Percentiles rank a stretch among this genome's conserved stretches.
Conservation (phyloP, 2,888 invertebrate genomes). For the Micropterix aruncella region DNA sequence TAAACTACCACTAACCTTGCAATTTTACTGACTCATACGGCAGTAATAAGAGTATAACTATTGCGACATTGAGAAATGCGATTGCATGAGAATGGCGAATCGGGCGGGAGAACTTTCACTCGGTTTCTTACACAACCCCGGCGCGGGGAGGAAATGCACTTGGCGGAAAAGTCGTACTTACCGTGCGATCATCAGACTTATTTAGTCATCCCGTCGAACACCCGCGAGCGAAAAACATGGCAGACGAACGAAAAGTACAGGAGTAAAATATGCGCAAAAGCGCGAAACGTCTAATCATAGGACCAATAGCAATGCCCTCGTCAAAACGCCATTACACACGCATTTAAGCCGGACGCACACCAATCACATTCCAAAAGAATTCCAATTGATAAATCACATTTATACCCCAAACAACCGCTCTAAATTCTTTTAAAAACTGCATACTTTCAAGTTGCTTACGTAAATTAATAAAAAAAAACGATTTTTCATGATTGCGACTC, state of each 20-base stretch:
- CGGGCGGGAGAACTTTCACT: slow-evolving; percentile 41
- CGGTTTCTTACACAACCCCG: slow-evolving; percentile 22
- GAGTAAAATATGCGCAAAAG: slow-evolving; percentile 26
- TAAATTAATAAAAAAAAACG: too few species aligned
- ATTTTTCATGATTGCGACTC: too few species aligned
- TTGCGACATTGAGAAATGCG: slow-evolving; percentile 20
- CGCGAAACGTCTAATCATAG: slow-evolving; percentile 29
- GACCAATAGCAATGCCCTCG: slow-evolving; percentile 21
- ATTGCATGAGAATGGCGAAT: slow-evolving; percentile 34
- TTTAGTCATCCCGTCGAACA: slow-evolving; percentile 20
- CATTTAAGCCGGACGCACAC: too few species aligned
- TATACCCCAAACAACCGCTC: too few species aligned
- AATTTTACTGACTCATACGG: slow-evolving; percentile 22
- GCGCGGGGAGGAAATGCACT: slow-evolving; percentile 21
- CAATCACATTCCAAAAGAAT: too few species aligned
- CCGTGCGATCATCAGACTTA: slow-evolving; percentile 31
- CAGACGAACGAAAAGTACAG: slow-evolving; percentile 27
- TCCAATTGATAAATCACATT: too few species aligned
- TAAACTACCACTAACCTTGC: slow-evolving; percentile 16
- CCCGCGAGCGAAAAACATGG: slow-evolving; percentile 65
- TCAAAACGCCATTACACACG: slow-evolving; percentile 9
- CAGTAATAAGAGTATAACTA: slow-evolving; percentile 13
- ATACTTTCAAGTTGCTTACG: too few species aligned
- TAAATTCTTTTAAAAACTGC: too few species aligned
- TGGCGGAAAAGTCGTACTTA: slow-evolving; percentile 16